These are phyloP conservation scores for Sylvilagus bachmani DNA, from an alignment of 2,113 vertebrate genomes.

Conservation along the genomic window DNA sequence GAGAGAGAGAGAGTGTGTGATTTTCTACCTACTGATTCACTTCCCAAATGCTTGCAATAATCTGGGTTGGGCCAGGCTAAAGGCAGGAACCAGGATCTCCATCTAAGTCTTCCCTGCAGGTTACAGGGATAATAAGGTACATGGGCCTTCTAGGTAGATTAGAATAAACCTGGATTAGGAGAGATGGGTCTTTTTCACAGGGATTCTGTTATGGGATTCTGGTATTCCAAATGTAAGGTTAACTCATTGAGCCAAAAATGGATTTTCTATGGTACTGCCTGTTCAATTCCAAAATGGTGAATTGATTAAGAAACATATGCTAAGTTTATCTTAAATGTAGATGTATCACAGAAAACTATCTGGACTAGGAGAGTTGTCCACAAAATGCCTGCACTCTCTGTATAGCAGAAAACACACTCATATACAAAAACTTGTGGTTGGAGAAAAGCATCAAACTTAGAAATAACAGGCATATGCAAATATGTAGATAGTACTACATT, in stretches of 20 bases:
- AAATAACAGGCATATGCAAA: background rate
- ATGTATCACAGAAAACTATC: background rate
- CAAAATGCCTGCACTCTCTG: rapidly evolving
- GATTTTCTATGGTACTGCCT: background rate
- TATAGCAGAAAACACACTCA: background rate
- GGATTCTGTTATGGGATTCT: too few species aligned
- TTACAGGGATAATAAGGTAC: too few species aligned
- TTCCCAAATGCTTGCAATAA: too few species aligned
- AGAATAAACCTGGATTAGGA: too few species aligned
- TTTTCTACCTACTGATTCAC: too few species aligned
- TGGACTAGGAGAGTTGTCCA: background rate
- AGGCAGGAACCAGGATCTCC: too few species aligned
- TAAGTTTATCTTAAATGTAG: background rate
- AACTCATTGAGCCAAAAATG: background rate
- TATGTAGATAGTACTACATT: background rate
- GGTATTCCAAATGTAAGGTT: too few species aligned
- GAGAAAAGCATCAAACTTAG: background rate
- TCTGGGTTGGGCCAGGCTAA: too few species aligned
- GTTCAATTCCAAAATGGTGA: background rate
- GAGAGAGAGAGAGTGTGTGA: too few species aligned
- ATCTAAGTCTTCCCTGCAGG: too few species aligned
- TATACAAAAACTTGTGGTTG: background rate
- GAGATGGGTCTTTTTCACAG: too few species aligned
- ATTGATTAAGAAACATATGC: background rate
- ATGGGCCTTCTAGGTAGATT: too few species aligned